phyloP scores from a whole-genome alignment of 1,140 invertebrate genomes.

The Spodoptera litura region DNA sequence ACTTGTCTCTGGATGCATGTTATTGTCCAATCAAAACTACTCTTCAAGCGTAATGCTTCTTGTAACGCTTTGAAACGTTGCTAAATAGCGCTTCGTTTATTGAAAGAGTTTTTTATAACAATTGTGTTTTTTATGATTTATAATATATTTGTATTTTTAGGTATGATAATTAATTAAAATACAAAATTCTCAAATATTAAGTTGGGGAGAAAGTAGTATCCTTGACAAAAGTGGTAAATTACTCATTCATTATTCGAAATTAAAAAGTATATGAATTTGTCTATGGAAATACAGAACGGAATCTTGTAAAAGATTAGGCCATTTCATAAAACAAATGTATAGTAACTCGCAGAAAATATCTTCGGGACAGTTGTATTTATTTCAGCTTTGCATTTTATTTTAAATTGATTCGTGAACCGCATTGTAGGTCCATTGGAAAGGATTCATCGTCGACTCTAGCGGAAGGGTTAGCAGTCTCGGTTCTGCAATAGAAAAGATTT shows the following conservation, averaged over 20 bases:
- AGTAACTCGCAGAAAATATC: constrained; percentile 86
- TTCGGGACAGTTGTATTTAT: constrained; percentile 86
- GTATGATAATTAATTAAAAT: background rate
- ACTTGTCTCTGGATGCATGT: background rate
- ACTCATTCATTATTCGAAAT: constrained; percentile 78
- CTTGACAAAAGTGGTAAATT: constrained; percentile 71
- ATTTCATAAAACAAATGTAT: constrained; percentile 87
- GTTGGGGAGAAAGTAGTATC: constrained; percentile 45
- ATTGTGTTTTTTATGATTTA: background rate
- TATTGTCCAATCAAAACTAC: constrained; percentile 5
- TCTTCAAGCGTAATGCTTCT: background rate
- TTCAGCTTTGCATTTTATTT: constrained; percentile 86
- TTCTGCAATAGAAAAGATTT: constrained; percentile 86
- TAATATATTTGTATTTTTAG: background rate
- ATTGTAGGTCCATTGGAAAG: constrained; percentile 80
- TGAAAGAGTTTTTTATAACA: background rate
- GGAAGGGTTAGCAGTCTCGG: constrained; percentile 85
- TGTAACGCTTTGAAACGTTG: constrained; percentile 11
- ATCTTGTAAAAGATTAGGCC: constrained; percentile 87
- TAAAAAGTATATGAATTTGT: constrained; percentile 82
- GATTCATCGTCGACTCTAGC: constrained; percentile 81
- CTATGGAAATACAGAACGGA: constrained; percentile 86
- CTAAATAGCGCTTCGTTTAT: constrained; percentile 15
- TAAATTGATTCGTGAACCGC: constrained; percentile 84
- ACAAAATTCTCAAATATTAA: background rate